Conservation (phyloP, 2,113 vertebrate species). For the Petrocephalus microphthalmus region DNA sequence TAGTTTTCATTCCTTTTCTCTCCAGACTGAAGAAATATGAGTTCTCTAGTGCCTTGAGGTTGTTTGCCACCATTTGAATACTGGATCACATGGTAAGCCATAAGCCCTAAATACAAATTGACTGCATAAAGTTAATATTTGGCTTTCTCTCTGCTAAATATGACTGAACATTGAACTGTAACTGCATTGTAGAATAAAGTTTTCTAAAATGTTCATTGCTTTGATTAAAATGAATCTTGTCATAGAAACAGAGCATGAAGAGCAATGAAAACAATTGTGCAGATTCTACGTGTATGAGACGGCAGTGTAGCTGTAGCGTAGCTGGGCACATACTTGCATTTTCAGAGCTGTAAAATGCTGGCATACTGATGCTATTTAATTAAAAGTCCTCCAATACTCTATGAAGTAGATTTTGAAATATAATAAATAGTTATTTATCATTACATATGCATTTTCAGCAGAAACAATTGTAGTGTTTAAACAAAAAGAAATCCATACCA, state of each 20-base stretch:
- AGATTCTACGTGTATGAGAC: too few relatives aligned
- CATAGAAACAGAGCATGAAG: neutral
- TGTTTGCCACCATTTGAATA: conserved; percentile 27
- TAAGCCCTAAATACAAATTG: too few relatives aligned
- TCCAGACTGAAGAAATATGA: conserved; percentile 30
- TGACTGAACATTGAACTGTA: neutral
- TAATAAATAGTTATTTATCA: neutral
- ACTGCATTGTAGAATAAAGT: neutral
- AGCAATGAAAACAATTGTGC: too few relatives aligned
- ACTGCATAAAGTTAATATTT: neutral
- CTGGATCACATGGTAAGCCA: conserved; percentile 31
- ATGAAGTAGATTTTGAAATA: neutral
- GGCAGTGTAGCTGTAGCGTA: neutral
- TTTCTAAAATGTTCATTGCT: neutral
- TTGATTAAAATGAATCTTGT: neutral
- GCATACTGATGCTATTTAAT: neutral
- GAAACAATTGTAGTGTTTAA: neutral
- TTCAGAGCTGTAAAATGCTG: neutral
- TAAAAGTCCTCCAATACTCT: neutral
- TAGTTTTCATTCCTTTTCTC: neutral
- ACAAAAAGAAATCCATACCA: neutral
- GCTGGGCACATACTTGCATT: neutral
- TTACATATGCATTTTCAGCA: neutral
- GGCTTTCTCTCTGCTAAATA: neutral
- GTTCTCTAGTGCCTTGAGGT: conserved; percentile 25